Conservation (phyloP, 2,888 invertebrate species). For the Drosophila bunnanda region DNA sequence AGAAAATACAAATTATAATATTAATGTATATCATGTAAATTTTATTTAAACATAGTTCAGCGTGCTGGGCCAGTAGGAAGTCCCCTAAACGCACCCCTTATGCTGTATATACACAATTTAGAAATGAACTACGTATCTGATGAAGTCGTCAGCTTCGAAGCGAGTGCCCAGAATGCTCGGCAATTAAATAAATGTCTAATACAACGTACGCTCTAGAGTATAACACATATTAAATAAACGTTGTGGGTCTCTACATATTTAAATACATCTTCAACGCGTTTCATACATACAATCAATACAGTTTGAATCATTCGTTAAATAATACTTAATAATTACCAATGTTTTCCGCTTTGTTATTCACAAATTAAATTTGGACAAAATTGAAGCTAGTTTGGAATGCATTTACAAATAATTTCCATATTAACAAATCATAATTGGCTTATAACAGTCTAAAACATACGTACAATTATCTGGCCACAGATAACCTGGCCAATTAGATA, state of each 20-base stretch:
- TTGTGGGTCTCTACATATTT: conserved; percentile 33
- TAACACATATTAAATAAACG: conserved; percentile 55
- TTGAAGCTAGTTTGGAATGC: conserved; percentile 73
- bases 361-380: conserved; percentile 70
- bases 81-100: conserved; percentile 35
- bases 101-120: conserved; percentile 66
- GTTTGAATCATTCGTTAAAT: conserved; percentile 48
- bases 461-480: conserved; percentile 19
- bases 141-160: conserved; percentile 38
- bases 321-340: conserved; percentile 63
- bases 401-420: conserved; percentile 58
- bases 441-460: conserved; percentile 55
- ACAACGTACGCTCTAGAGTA: conserved; percentile 51
- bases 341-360: conserved; percentile 28
- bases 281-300: conserved; percentile 11
- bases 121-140: conserved; percentile 59
- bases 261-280: conserved; percentile 45
- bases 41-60: conserved; percentile 72
- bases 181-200: conserved; percentile 62
- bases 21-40: conserved; percentile 46
- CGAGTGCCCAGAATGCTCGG: conserved; percentile 38
- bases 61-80: conserved; percentile 11
- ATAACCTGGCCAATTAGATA: conserved; percentile 31
- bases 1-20: conserved; percentile 12
- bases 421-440: conserved; percentile 38